Evolutionary conservation across 2,888 invertebrate species (phyloP), one percentile per base, ranked within the genome.

Genomic region (Monoplex corrugatus): DNA sequence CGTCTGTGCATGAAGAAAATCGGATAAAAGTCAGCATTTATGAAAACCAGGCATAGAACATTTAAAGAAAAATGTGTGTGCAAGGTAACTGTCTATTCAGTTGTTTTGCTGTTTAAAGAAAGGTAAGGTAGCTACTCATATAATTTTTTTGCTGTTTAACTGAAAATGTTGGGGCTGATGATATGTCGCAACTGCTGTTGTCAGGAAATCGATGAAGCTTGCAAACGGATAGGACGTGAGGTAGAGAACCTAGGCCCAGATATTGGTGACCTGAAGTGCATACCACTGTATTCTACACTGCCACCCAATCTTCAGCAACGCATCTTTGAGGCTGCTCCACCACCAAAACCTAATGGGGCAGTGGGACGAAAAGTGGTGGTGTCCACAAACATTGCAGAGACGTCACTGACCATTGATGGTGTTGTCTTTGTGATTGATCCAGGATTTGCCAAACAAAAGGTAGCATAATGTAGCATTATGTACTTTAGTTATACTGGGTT

Each of bases 381-480:
- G 0, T 99, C 99, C 0, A 99, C 99, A 0, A 99, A 99, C 96
- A 99, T 99, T 93, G 99, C 99, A 0, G 99, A 99, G 96, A 99
- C 99, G 0, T 99, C 99, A 0, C 96, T 99, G 43, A 99, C 99
- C 8, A 99, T 99, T 94, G 99, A 99, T 94, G 99, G 99, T 85
- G 99, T 99, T 0, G 99, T 99, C 23, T 99, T 99, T 96, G 99
- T 99, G 19, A 99, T 99, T 95, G 99, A 99, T 96, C 99, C 99
- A 0, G 99, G 99, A 19, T 99, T 99, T 96, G 99, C 99, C 0
- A 99, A 99, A 95, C 99, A 99, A 96, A 99, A 99, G 97, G 98
- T n/a, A n/a, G n/a, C n/a, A n/a, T n/a, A n/a, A n/a, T n/a, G n/a
- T n/a, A n/a, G n/a, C n/a, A n/a, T n/a, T n/a, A n/a, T n/a, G n/a